Conservation (phyloP, 2,113 vertebrate genomes). For the Cyanoderma ruficeps region DNA sequence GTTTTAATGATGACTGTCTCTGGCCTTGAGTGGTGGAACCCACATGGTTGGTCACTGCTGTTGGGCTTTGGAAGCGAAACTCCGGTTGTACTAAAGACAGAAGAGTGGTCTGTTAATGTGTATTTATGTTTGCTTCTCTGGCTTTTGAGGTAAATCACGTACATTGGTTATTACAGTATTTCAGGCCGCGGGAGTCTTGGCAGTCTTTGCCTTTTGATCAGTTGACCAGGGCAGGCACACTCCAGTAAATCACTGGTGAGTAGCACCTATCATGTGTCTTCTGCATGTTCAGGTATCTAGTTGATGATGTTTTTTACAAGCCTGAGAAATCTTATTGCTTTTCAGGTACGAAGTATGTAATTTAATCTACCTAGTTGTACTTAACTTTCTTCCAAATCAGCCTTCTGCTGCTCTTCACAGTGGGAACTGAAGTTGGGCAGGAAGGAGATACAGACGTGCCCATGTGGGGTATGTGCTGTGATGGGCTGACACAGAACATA, state of each 20-base stretch:
- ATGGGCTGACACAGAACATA: background rate
- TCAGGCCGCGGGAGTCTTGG: background rate
- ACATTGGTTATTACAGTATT: background rate
- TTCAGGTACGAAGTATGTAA: background rate
- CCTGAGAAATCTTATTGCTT: background rate
- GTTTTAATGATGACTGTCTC: background rate
- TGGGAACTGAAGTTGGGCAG: background rate
- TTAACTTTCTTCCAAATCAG: background rate
- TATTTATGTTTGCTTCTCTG: background rate
- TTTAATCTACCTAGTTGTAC: background rate
- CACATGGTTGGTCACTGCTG: background rate
- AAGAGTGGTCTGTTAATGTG: background rate
- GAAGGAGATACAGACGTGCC: background rate
- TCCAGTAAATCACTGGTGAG: background rate
- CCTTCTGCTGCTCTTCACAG: background rate
- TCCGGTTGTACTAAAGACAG: background rate
- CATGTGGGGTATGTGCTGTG: fast-evolving
- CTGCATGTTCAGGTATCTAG: background rate
- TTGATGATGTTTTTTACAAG: background rate
- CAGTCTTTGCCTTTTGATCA: background rate
- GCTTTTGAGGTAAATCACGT: background rate
- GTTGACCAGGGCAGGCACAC: background rate
- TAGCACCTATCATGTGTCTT: background rate
- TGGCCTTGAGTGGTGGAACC: background rate
- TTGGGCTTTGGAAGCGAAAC: background rate